Conservation (phyloP, 2,797 vertebrate species). For the Myripristis jacobus region DNA sequence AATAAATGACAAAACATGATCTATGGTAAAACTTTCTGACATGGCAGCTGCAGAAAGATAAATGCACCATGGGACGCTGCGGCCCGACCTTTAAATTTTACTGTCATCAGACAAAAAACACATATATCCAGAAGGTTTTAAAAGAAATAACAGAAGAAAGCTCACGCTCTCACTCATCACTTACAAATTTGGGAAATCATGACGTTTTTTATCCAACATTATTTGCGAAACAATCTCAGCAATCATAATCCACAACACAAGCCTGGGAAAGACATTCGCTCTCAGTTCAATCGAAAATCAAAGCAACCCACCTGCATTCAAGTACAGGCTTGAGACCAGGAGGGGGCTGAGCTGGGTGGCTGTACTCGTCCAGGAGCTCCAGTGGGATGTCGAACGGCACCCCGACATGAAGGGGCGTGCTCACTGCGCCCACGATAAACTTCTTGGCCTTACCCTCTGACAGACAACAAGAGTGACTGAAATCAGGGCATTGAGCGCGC, state of each 20-base stretch:
- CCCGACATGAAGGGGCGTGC: conserved; percentile 83
- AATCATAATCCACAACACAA: neutral
- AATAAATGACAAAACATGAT: neutral
- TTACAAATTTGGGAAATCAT: no score
- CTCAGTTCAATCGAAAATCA: no score
- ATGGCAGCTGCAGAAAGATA: neutral
- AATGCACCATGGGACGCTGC: no score
- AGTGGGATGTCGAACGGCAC: conserved; percentile 88
- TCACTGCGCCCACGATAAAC: conserved; percentile 82
- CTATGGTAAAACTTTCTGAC: neutral
- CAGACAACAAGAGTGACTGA: neutral
- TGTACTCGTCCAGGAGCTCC: conserved; percentile 87
- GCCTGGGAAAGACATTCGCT: no score
- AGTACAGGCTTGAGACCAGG: conserved; percentile 81
- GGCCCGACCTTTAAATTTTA: no score
- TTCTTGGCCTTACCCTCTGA: conserved; percentile 87
- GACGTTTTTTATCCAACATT: no score
- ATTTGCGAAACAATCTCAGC: no score
- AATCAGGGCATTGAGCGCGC: neutral
- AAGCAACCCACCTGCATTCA: conserved; percentile 85
- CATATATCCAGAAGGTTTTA: no score
- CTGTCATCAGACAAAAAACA: no score
- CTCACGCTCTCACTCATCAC: no score
- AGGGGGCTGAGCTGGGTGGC: conserved; percentile 79
- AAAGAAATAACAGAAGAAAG: no score